Percentiles rank a stretch among this genome's conserved stretches.
Conservation (phyloP, 1,140 invertebrate genomes). For the Bombus vancouverensis region DNA sequence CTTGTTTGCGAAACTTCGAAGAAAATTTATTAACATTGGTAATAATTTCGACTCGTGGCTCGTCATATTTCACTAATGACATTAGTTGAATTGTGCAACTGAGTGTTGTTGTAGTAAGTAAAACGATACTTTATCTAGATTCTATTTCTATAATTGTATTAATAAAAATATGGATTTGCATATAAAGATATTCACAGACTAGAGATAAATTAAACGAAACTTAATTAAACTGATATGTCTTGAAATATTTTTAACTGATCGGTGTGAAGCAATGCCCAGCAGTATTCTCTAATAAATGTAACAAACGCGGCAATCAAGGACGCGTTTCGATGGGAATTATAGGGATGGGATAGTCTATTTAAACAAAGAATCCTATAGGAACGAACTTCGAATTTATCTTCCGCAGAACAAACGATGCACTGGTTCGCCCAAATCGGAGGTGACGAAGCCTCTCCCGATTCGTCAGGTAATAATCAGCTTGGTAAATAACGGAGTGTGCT, state of each 20-base stretch:
- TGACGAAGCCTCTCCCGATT: conserved; percentile 71
- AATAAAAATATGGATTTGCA: no score
- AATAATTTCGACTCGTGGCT: no score
- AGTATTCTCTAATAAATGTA: neutral
- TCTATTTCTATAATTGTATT: no score
- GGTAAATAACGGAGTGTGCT: conserved; percentile 48
- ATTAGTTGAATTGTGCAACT: no score
- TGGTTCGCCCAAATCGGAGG: conserved; percentile 81
- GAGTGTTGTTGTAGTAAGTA: no score
- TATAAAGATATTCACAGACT: no score
- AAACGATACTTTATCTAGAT: no score
- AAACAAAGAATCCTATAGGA: conserved; percentile 21
- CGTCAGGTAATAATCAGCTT: conserved; percentile 74
- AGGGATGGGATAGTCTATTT: neutral
- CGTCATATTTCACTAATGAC: no score
- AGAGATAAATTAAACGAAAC: no score
- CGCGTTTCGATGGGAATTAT: neutral
- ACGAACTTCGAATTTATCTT: conserved; percentile 66
- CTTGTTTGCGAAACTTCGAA: no score
- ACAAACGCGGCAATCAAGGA: neutral
- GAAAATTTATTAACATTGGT: no score
- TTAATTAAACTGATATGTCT: neutral
- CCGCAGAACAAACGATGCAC: conserved; percentile 81
- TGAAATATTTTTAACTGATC: neutral
- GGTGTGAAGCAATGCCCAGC: neutral